A percentile compares a stretch with the other conserved stretches of the same genome.
phyloP scores from a whole-genome alignment of 2,113 vertebrate species.

The Oryzias celebensis region DNA sequence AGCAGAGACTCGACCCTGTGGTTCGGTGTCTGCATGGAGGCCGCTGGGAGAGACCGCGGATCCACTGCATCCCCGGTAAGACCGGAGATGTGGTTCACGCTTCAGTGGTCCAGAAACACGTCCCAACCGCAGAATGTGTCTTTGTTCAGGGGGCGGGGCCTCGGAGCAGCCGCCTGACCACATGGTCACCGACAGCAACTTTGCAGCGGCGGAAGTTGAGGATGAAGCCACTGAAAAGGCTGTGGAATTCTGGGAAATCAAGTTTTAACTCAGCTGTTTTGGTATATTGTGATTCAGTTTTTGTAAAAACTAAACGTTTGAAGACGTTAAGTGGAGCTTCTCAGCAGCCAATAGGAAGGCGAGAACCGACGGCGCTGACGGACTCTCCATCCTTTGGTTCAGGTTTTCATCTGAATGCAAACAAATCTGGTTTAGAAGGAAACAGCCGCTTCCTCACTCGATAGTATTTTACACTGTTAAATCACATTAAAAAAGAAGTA shows the following conservation, averaged over 20 bases:
- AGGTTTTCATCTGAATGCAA: too few relatives aligned
- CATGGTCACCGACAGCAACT: constrained; percentile 15
- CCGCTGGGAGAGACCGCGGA: constrained; percentile 84
- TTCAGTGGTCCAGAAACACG: too few relatives aligned
- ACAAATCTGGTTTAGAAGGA: too few relatives aligned
- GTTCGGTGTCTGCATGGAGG: constrained; percentile 84
- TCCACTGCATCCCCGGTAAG: constrained; percentile 84
- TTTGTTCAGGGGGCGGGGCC: constrained; percentile 38
- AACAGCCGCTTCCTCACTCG: too few relatives aligned
- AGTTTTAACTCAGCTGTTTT: constrained; percentile 49
- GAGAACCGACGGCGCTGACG: constrained; percentile 9
- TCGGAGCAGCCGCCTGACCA: constrained; percentile 14
- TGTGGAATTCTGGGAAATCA: constrained; percentile 69
- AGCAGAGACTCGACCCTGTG: constrained; percentile 82
- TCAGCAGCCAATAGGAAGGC: not conserved
- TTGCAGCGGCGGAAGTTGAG: constrained; percentile 36
- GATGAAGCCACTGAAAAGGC: constrained; percentile 46
- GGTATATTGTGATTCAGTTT: constrained; percentile 33
- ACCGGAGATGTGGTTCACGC: not conserved
- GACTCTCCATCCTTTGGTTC: too few relatives aligned
- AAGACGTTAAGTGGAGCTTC: too few relatives aligned
- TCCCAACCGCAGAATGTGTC: not conserved
- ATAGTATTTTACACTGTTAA: too few relatives aligned
- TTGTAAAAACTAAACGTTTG: constrained; percentile 1
- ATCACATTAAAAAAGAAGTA: too few relatives aligned